Evolutionary conservation across 2,888 invertebrate species (phyloP).

Genomic region (Andrena minutula): DNA sequence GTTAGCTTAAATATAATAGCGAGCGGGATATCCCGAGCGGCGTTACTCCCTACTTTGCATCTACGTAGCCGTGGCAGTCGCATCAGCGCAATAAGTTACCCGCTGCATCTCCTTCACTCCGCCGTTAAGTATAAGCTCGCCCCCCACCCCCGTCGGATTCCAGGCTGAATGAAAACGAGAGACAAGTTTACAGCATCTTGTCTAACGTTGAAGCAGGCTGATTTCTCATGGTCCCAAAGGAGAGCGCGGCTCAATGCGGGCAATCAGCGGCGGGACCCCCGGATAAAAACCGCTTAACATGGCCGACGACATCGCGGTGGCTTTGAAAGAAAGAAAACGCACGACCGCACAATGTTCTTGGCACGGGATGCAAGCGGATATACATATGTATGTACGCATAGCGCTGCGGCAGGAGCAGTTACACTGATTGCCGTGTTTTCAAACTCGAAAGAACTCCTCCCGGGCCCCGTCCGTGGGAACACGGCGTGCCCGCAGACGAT

Average conservation of each 20-base stretch:
- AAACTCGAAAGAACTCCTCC: slow-evolving; percentile 82
- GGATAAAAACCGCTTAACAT: slow-evolving; percentile 36
- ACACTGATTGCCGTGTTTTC: slow-evolving; percentile 84
- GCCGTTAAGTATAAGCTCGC: not conserved
- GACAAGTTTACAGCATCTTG: slow-evolving; percentile 38
- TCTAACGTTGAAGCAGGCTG: slow-evolving; percentile 24
- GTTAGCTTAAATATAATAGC: slow-evolving; percentile 1
- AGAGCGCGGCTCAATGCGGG: slow-evolving; percentile 31
- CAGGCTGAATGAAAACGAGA: slow-evolving; percentile 9
- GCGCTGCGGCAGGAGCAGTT: slow-evolving; percentile 81
- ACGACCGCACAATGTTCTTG: slow-evolving; percentile 48
- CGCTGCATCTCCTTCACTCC: not conserved
- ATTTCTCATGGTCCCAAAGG: slow-evolving; percentile 44
- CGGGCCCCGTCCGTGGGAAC: slow-evolving; percentile 81
- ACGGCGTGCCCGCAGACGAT: slow-evolving; percentile 75
- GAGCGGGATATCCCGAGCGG: not conserved
- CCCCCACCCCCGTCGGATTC: not conserved
- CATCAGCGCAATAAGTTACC: slow-evolving; percentile 17
- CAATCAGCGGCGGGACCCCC: slow-evolving; percentile 36
- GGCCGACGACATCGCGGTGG: slow-evolving; percentile 46
- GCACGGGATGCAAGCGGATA: slow-evolving; percentile 48
- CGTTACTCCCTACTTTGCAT: not conserved
- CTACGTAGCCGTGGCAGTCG: not conserved
- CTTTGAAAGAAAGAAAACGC: slow-evolving; percentile 24
- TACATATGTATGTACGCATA: slow-evolving; percentile 67